These are phyloP conservation scores for Paedocypris sp. DNA, from an alignment of 2,113 vertebrate species.

Conservation along the genomic window DNA sequence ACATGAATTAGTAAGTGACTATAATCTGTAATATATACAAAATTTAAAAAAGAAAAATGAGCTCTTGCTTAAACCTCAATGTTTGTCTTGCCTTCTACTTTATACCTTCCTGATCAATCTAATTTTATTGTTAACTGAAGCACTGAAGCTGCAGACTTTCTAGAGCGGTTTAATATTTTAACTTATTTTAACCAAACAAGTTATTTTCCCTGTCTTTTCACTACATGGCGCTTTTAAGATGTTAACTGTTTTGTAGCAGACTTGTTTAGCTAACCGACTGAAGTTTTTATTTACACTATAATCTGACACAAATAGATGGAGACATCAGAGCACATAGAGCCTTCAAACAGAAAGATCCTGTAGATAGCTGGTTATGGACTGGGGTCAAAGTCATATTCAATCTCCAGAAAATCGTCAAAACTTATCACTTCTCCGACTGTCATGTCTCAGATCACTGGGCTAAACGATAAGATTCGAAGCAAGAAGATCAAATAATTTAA, in stretches of 20 bases:
- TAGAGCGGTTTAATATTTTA: too few species aligned
- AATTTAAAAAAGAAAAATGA: too few species aligned
- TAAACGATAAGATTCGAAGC: slow-evolving; percentile 3
- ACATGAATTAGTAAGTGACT: too few species aligned
- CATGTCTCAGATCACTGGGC: slow-evolving; percentile 10
- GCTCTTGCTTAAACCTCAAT: too few species aligned
- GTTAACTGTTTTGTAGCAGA: background rate
- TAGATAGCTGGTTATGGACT: background rate
- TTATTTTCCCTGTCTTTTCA: too few species aligned
- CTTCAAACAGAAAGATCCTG: background rate
- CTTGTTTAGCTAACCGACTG: background rate
- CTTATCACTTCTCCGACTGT: slow-evolving; percentile 6
- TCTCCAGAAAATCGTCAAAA: background rate
- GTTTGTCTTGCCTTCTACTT: too few species aligned
- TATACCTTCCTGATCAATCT: too few species aligned
- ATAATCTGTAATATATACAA: too few species aligned
- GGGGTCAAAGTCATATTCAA: slow-evolving; percentile 8
- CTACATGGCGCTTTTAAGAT: too few species aligned
- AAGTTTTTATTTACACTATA: background rate
- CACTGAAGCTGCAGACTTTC: too few species aligned
- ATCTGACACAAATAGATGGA: slow-evolving; percentile 11
- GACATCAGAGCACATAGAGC: background rate
- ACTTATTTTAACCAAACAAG: too few species aligned
- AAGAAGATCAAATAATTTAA: slow-evolving; percentile 15
- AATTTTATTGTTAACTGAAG: too few species aligned